Evolutionary conservation across 1,140 invertebrate genomes (phyloP), one percentile per base, ranked within the genome.

Genomic region (Procambarus virginalis): DNA sequence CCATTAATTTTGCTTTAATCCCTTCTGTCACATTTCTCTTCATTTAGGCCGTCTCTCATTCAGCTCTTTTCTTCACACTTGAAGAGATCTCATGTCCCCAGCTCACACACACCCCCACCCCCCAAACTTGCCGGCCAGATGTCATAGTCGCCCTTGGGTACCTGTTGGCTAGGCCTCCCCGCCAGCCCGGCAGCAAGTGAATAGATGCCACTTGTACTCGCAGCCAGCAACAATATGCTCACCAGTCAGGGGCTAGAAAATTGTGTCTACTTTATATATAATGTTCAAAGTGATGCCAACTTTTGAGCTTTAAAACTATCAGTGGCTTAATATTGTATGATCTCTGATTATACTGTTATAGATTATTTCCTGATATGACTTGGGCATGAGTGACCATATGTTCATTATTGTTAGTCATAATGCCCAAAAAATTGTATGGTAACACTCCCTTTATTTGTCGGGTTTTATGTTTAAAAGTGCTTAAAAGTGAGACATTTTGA

Each of bases 91-190:
- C 68, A 73, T 73, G 34, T 73, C 68, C 46, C 46, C 76, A n/a
- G 49, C 78, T 34, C 48, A 17, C 48, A n/a, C 48, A 34, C 6
- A 55, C 9, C 49, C 49, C 55, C 78, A 55, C 49, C 9, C 49
- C 49, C 55, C 78, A 55, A 49, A 80, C 78, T 58, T 80, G 78
- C 78, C 78, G 78, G 49, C 78, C 78, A 80, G 78, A 55, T 80
- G 55, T 80, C 68, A 70, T 80, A 80, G 78, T 58, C 78, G n/a
- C 49, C 78, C 78, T 80, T 80, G 78, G 78, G 78, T 80, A 80
- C 78, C 78, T 80, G 78, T 80, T 55, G 20, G 78, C 78, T 80
- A 80, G 78, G 78, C 78, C 49, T 51, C 78, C 78, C 78, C 51
- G 51, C 78, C 78, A 80, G 78, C 78, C 78, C 20, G 46, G 78